Percentiles rank a stretch among this genome's conserved stretches.
Conservation (phyloP, 2,797 vertebrate species). For the Galago senegalensis region DNA sequence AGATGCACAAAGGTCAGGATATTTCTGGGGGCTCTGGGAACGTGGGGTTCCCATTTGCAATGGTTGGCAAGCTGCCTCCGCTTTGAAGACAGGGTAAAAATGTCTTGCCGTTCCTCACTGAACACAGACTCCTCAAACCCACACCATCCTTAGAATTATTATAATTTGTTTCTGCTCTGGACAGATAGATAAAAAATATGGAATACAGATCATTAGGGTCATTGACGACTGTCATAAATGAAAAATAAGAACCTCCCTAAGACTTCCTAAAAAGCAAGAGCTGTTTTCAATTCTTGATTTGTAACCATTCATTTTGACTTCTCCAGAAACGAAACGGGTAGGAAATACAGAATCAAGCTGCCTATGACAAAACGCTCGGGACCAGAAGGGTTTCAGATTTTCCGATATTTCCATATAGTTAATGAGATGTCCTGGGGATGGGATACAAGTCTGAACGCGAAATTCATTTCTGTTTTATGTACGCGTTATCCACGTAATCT, state of each 20-base stretch:
- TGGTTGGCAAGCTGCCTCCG: background rate
- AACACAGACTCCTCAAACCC: background rate
- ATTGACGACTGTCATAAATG: background rate
- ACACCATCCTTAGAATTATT: background rate
- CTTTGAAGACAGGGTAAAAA: background rate
- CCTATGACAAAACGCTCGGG: background rate
- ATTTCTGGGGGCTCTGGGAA: background rate
- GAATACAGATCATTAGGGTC: background rate
- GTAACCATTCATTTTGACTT: background rate
- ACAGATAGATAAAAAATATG: background rate
- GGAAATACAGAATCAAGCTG: background rate
- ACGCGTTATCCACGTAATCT: background rate
- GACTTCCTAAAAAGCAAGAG: background rate
- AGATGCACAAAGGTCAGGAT: background rate
- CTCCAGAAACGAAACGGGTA: background rate
- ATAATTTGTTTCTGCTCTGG: background rate
- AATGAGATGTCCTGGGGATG: background rate
- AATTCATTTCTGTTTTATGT: background rate
- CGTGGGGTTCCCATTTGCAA: background rate
- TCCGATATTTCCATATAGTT: background rate
- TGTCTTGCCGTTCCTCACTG: background rate
- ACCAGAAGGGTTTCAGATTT: background rate
- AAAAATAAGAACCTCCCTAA: background rate
- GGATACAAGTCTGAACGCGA: background rate
- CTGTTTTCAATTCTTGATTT: background rate